phyloP scores from a whole-genome alignment of 2,113 vertebrate species.

The Labrus mixtus region DNA sequence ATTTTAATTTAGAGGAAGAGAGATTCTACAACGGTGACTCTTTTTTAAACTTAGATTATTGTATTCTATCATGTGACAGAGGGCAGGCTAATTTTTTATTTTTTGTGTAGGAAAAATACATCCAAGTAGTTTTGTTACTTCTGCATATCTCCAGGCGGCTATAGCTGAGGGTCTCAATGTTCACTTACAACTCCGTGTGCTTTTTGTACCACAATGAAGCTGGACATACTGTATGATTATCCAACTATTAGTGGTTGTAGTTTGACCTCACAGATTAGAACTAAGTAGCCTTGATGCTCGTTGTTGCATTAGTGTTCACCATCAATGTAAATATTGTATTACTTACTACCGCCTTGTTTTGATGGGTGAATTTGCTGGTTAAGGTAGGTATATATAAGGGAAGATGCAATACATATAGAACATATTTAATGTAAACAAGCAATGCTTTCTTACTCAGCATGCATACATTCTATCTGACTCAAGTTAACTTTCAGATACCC shows the following conservation, averaged over 20 bases:
- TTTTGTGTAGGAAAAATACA: too few species aligned
- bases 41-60: too few species aligned
- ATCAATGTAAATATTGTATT: too few species aligned
- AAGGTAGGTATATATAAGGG: not conserved
- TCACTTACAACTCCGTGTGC: not conserved
- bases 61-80: too few species aligned
- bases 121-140: too few species aligned
- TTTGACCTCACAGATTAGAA: not conserved
- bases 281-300: not conserved
- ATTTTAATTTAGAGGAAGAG: not conserved
- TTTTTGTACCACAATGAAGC: not conserved
- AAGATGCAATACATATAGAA: too few species aligned
- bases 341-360: not conserved
- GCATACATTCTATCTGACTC: too few species aligned
- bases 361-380: not conserved
- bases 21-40: not conserved
- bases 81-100: too few species aligned
- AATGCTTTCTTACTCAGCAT: too few species aligned
- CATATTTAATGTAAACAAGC: too few species aligned
- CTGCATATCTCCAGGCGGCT: too few species aligned
- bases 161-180: not conserved
- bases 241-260: not conserved
- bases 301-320: not conserved
- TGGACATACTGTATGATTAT: not conserved
- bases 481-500: too few species aligned